A percentile compares a stretch with the other conserved stretches of the same genome.
Conservation (phyloP, 2,888 invertebrate genomes). For the Lydus trimaculatus region DNA sequence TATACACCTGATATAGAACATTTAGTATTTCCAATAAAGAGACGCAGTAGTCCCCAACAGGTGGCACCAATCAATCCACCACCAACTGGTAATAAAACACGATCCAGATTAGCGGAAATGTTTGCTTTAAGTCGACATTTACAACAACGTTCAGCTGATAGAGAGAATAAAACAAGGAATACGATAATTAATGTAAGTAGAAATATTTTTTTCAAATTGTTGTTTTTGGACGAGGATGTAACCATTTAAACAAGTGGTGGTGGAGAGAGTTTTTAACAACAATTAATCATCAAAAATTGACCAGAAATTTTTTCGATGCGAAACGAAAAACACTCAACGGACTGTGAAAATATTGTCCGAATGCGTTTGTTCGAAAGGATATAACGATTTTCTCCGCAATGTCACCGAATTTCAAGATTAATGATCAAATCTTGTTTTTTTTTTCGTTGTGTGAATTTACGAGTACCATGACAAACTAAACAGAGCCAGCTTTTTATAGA, state of each 20-base stretch:
- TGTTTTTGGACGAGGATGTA: no score
- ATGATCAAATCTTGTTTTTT: background rate
- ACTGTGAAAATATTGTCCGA: background rate
- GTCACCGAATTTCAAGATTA: background rate
- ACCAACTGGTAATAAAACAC: slow-evolving; percentile 48
- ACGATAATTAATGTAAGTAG: slow-evolving; percentile 51
- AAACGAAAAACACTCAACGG: background rate
- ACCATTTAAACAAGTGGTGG: no score
- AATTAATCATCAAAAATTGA: background rate
- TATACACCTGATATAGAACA: slow-evolving; percentile 65
- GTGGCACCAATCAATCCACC: slow-evolving; percentile 58
- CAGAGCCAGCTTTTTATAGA: background rate
- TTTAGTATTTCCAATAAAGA: slow-evolving; percentile 64
- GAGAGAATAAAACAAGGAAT: slow-evolving; percentile 51
- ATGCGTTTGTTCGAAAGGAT: no score
- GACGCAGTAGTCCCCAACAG: slow-evolving; percentile 56
- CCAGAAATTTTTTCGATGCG: background rate
- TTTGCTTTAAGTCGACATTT: slow-evolving; percentile 62
- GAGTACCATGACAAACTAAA: background rate
- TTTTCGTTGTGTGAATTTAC: background rate
- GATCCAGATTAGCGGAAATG: slow-evolving; percentile 65
- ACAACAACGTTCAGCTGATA: slow-evolving; percentile 56
- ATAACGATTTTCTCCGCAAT: background rate
- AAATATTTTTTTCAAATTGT: background rate
- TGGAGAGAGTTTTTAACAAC: background rate